Evolutionary conservation across 1,140 invertebrate species (phyloP), one percentile per base, ranked within the genome.

Genomic region (Leptinotarsa defecta): DNA sequence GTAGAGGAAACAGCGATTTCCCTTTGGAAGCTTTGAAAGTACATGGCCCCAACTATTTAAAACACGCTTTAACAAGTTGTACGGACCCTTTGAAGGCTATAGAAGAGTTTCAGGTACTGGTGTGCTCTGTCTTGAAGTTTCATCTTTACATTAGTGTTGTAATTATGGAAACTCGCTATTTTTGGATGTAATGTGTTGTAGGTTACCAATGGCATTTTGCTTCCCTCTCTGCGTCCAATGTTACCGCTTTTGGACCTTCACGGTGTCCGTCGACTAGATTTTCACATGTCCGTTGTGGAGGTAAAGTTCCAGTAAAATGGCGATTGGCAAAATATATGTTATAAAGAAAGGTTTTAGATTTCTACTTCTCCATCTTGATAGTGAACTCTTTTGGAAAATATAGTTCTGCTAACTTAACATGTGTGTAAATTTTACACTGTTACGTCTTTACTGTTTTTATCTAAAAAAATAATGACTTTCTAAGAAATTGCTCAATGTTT

Each of bases 31-130:
- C 97, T 76, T 90, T 97, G 17, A 96, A 96, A 48, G 95, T 99
- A 76, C 94, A 96, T 13, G 97, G 96, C 0, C 93, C 96, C 82
- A 91, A 91, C 57, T 96, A 92, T 85, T 87, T 99, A 13, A 90
- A 95, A 75, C 96, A 98, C 85, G 94, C 96, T 64, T 88, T 99
- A 3, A 98, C 96, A 24, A 98, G 96, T 83, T 98, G 96, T 85
- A 96, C 95, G 1, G 96, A 99, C 89, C 97, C 97, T 17, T 84
- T 98, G 3, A 96, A 96, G 88, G 96, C 96, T 61, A 98, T 98
- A 79, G 95, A 98, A 89, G 96, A 98, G 87, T 99, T 99, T 89
- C 97, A 99, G 89, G 93, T 93, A 87, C 19, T 43, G 34, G 34
- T 43, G 34, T 43, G 34, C 2, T 43, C 8, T 43, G 34, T 11